A percentile compares a stretch with the other conserved stretches of the same genome.
phyloP scores from a whole-genome alignment of 2,113 vertebrate genomes.

The Montifringilla adamsi region DNA sequence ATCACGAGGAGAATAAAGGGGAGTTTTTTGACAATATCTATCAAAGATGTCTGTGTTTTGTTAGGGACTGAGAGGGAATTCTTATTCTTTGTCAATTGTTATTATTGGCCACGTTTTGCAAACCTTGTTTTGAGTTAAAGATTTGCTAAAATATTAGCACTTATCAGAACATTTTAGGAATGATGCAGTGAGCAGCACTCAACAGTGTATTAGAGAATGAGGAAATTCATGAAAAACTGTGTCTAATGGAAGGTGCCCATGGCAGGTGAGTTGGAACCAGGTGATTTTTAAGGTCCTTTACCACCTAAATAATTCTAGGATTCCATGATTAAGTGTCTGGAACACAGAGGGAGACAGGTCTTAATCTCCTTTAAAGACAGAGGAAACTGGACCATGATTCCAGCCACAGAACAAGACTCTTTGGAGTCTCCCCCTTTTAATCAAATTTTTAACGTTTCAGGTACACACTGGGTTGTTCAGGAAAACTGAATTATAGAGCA shows the following conservation, averaged over 20 bases:
- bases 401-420: neutral
- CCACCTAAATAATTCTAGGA: neutral
- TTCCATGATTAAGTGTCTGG: neutral
- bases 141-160: neutral
- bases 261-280: neutral
- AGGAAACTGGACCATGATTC: neutral
- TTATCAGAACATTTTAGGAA: neutral
- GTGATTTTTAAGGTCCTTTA: neutral
- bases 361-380: neutral
- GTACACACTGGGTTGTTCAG: neutral
- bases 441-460: neutral
- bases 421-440: neutral
- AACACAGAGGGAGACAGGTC: neutral
- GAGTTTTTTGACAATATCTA: accelerated
- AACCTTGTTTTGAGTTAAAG: neutral
- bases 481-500: neutral
- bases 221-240: neutral
- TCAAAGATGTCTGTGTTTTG: neutral
- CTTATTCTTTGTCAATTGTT: neutral
- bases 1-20: accelerated
- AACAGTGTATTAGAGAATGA: neutral
- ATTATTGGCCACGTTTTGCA: neutral
- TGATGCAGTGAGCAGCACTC: neutral
- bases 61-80: neutral
- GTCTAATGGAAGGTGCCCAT: neutral